Conservation (phyloP, 1,140 invertebrate genomes). For the Pinna nobilis region DNA sequence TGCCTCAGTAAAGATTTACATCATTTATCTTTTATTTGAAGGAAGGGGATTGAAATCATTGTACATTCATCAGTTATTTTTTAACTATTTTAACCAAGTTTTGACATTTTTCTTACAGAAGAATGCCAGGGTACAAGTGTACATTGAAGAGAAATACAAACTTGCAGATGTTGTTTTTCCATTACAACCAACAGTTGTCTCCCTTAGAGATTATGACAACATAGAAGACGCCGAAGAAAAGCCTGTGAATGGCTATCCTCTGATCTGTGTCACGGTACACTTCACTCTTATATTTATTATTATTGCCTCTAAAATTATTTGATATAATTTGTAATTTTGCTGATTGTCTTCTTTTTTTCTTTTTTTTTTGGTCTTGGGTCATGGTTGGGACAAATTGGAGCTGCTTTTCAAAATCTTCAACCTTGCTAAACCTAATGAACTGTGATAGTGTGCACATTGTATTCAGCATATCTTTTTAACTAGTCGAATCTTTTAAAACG, state of each 20-base stretch:
- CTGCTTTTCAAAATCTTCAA: too few relatives aligned
- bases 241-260: conserved; percentile 73
- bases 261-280: conserved; percentile 75
- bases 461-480: too few relatives aligned
- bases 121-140: conserved; percentile 69
- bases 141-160: conserved; percentile 71
- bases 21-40: too few relatives aligned
- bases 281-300: not conserved
- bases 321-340: not conserved
- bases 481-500: too few relatives aligned
- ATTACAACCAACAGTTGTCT: conserved; percentile 68
- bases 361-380: too few relatives aligned
- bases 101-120: conserved; percentile 39
- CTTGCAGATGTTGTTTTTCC: conserved; percentile 74
- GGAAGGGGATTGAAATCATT: too few relatives aligned
- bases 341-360: not conserved
- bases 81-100: not conserved
- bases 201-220: conserved; percentile 71
- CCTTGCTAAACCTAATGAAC: too few relatives aligned
- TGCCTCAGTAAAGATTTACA: too few relatives aligned
- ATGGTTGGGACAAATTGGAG: too few relatives aligned
- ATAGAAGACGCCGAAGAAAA: conserved; percentile 34
- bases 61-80: too few relatives aligned
- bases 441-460: too few relatives aligned
- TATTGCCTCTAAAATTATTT: not conserved